phyloP scores from a whole-genome alignment of 1,140 invertebrate genomes.

The Drosophila triauraria region DNA sequence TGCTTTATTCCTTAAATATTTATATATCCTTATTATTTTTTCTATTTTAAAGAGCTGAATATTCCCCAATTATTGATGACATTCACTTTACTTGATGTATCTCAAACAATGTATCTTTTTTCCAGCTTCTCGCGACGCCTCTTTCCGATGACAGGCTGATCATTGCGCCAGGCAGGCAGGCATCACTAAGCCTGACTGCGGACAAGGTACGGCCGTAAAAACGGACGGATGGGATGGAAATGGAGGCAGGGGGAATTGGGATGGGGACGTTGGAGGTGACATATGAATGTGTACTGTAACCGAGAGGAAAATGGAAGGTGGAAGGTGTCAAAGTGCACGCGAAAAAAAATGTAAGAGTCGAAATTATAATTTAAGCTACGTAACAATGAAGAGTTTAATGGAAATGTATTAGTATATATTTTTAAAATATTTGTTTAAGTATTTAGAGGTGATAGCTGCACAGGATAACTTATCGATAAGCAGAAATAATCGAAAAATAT shows the following conservation, averaged over 20 bases:
- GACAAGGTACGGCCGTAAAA: slow-evolving; percentile 26
- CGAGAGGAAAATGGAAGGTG: background rate
- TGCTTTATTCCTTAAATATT: no score
- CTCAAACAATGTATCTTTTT: background rate
- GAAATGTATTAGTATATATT: no score
- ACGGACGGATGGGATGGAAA: slow-evolving; percentile 32
- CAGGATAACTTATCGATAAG: background rate
- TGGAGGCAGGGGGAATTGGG: background rate
- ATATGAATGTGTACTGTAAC: slow-evolving; percentile 38
- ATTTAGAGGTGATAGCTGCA: background rate
- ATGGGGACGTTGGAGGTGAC: slow-evolving; percentile 19
- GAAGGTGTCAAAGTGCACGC: slow-evolving; percentile 8
- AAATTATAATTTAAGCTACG: no score
- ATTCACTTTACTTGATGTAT: background rate
- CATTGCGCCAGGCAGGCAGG: slow-evolving; percentile 35
- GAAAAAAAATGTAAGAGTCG: background rate
- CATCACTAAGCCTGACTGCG: slow-evolving; percentile 79
- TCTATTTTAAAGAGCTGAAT: no score
- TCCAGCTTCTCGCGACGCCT: background rate
- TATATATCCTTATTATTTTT: no score
- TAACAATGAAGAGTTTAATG: background rate
- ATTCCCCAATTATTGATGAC: no score
- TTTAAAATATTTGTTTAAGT: no score
- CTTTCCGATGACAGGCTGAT: slow-evolving; percentile 1
- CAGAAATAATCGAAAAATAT: background rate